Conservation (phyloP, 2,797 vertebrate genomes). For the Garrulus glandarius region DNA sequence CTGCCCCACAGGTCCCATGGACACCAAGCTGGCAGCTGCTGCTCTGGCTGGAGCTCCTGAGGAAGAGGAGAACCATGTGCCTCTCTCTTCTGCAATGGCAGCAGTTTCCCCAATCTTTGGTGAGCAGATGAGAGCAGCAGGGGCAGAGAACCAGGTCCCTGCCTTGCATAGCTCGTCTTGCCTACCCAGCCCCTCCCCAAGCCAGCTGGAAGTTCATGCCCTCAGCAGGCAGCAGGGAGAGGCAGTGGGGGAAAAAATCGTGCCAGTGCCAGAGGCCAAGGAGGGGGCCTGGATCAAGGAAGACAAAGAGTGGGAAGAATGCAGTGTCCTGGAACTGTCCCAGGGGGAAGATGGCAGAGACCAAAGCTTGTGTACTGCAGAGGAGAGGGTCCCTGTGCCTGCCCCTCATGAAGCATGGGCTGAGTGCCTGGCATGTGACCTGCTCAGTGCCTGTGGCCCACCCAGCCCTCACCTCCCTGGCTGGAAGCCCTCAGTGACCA, state of each 20-base stretch:
- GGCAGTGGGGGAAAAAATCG: too few relatives aligned
- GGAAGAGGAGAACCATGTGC: fast-evolving
- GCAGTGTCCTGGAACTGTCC: background rate
- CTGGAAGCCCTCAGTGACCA: background rate
- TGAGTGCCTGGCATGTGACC: background rate
- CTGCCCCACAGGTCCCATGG: fast-evolving
- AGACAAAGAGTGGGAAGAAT: background rate
- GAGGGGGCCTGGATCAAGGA: background rate
- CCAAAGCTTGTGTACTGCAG: background rate
- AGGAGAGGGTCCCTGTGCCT: background rate
- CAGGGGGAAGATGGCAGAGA: background rate
- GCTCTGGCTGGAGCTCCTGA: background rate
- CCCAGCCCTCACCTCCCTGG: background rate
- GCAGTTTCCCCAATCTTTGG: background rate
- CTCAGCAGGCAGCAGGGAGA: background rate
- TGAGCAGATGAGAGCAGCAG: background rate
- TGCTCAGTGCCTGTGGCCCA: background rate
- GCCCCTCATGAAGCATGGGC: too few relatives aligned
- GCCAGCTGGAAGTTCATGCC: background rate
- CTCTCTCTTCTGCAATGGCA: background rate
- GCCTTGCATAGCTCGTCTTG: background rate
- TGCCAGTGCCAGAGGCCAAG: background rate
- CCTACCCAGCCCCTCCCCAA: background rate
- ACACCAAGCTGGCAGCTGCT: background rate
- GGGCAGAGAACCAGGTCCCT: background rate